Evolutionary conservation across 2,113 vertebrate species (phyloP).

Genomic region (Pheucticus melanocephalus): DNA sequence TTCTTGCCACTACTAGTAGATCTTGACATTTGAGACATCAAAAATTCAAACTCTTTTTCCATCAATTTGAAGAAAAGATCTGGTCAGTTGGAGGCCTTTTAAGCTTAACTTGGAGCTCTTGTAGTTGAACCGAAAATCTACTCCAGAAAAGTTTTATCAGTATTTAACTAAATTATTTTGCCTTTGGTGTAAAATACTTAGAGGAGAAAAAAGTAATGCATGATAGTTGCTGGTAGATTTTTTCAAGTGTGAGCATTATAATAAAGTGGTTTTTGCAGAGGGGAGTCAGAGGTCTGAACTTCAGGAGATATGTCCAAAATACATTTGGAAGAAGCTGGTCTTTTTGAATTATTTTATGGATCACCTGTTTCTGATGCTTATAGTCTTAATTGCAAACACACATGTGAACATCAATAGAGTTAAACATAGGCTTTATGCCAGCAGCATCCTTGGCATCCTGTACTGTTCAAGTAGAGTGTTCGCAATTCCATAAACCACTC

Average conservation of each 20-base stretch:
- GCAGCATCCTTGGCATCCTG: not conserved
- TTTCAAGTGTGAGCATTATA: not conserved
- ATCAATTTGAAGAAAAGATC: not conserved
- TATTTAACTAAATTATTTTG: not conserved
- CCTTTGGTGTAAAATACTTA: not conserved
- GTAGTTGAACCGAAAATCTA: not conserved
- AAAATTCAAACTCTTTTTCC: not conserved
- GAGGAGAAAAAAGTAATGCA: not conserved
- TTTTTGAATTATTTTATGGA: not conserved
- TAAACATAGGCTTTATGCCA: not conserved
- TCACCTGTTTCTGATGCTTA: not conserved
- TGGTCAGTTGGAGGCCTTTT: not conserved
- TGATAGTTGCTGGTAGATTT: not conserved
- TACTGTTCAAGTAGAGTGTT: not conserved
- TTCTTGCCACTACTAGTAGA: not conserved
- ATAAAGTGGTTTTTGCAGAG: not conserved
- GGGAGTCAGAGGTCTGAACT: not conserved
- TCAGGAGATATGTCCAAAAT: not conserved
- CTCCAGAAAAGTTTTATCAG: not conserved
- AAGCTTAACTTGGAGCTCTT: not conserved
- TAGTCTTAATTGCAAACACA: not conserved
- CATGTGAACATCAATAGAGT: not conserved
- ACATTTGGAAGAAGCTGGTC: not conserved
- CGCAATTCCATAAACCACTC: not conserved
- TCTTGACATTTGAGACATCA: not conserved